These are phyloP conservation scores for Spilosoma lubricipeda DNA, from an alignment of 2,888 invertebrate genomes.

Conservation along the genomic window DNA sequence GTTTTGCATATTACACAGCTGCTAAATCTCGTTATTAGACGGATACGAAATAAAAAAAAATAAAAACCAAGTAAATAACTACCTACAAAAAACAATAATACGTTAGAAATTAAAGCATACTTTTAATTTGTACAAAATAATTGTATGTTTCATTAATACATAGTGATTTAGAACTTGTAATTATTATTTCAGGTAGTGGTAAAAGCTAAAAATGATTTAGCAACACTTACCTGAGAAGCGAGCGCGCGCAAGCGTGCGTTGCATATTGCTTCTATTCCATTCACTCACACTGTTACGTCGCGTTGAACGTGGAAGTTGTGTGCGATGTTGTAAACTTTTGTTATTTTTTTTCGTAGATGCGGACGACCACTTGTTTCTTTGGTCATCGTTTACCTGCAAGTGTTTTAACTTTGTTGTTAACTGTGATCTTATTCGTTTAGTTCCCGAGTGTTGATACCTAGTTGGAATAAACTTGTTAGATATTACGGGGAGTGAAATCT, in stretches of 20 bases:
- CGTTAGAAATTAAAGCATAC: not conserved
- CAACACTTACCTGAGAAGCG: slow-evolving; percentile 53
- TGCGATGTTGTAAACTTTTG: slow-evolving; percentile 67
- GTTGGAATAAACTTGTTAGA: slow-evolving; percentile 52
- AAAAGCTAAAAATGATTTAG: slow-evolving; percentile 41
- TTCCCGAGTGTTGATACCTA: slow-evolving; percentile 29
- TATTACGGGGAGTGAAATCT: slow-evolving; percentile 73
- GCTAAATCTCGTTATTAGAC: not conserved
- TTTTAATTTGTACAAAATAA: not conserved
- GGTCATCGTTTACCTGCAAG: slow-evolving; percentile 71
- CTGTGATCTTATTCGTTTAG: slow-evolving; percentile 37
- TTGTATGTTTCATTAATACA: not conserved
- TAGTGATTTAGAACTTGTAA: too few relatives aligned
- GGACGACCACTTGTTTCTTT: slow-evolving; percentile 67
- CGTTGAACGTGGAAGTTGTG: slow-evolving; percentile 68
- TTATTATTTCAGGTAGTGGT: not conserved
- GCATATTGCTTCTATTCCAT: slow-evolving; percentile 62
- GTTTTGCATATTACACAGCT: not conserved
- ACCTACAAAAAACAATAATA: not conserved
- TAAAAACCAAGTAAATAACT: not conserved
- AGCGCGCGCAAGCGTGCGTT: slow-evolving; percentile 59
- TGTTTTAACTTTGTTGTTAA: slow-evolving; percentile 59
- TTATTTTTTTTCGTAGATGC: slow-evolving; percentile 68
- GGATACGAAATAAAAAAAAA: too few relatives aligned
- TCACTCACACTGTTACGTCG: slow-evolving; percentile 81